Percentiles rank a stretch among this genome's conserved stretches.
phyloP scores from a whole-genome alignment of 2,797 vertebrate genomes.

The Schizothorax lantsangensis region DNA sequence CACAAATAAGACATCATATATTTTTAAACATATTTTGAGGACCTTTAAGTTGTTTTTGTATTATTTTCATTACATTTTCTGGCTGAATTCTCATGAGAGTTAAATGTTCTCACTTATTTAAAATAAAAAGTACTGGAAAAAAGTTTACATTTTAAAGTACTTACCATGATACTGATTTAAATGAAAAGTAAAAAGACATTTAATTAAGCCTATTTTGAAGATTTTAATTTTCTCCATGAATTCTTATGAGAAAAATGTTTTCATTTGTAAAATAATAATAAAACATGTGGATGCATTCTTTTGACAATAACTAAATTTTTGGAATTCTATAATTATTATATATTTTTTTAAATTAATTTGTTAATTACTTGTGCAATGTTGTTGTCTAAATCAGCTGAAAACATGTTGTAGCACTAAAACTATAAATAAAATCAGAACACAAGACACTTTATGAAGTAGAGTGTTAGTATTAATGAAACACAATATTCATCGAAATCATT shows the following conservation, averaged over 20 bases:
- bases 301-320: neutral
- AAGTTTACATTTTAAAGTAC: too few species aligned
- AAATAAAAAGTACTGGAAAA: neutral
- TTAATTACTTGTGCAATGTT: neutral
- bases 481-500: slow-evolving; percentile 3
- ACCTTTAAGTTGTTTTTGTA: neutral
- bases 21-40: neutral
- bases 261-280: neutral
- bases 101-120: neutral
- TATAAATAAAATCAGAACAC: neutral
- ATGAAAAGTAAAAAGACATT: neutral
- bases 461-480: slow-evolving; percentile 15
- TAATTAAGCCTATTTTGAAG: neutral
- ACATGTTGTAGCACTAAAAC: neutral
- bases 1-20: neutral
- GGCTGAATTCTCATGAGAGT: neutral
- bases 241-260: neutral
- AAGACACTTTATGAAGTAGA: neutral
- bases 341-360: neutral
- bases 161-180: neutral
- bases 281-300: neutral
- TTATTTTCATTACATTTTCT: neutral
- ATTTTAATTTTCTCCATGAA: neutral
- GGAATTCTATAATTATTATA: neutral
- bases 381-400: neutral